Percentiles rank a stretch among this genome's conserved stretches.
phyloP scores from a whole-genome alignment of 2,113 vertebrate species.

The Malaclemys terrapin region DNA sequence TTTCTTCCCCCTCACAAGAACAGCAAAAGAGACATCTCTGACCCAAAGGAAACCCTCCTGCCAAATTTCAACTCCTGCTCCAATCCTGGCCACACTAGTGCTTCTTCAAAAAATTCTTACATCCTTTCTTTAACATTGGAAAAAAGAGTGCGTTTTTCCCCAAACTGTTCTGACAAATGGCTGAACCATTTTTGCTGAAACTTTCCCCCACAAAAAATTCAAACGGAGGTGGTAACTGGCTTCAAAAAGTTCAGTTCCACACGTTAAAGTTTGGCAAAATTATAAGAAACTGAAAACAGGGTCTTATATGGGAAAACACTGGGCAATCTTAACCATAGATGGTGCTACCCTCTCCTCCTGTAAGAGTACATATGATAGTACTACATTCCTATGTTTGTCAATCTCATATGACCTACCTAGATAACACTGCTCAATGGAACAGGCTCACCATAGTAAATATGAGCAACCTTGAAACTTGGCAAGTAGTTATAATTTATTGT shows the following conservation, averaged over 20 bases:
- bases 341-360: background rate
- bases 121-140: background rate
- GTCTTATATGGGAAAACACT: background rate
- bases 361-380: background rate
- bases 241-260: background rate
- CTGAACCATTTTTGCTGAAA: background rate
- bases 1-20: background rate
- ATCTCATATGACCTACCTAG: background rate
- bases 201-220: background rate
- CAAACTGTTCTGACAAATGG: background rate
- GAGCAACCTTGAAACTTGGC: background rate
- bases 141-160: background rate
- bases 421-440: background rate
- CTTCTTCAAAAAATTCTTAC: too few species aligned
- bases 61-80: background rate
- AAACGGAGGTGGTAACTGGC: background rate
- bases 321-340: background rate
- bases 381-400: background rate
- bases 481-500: background rate
- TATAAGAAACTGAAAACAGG: background rate
- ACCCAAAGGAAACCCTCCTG: fast-evolving
- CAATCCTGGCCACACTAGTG: background rate
- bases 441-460: background rate
- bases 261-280: background rate
- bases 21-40: background rate